Conservation (phyloP, 2,888 invertebrate species). For the Calameuta pallipes region DNA sequence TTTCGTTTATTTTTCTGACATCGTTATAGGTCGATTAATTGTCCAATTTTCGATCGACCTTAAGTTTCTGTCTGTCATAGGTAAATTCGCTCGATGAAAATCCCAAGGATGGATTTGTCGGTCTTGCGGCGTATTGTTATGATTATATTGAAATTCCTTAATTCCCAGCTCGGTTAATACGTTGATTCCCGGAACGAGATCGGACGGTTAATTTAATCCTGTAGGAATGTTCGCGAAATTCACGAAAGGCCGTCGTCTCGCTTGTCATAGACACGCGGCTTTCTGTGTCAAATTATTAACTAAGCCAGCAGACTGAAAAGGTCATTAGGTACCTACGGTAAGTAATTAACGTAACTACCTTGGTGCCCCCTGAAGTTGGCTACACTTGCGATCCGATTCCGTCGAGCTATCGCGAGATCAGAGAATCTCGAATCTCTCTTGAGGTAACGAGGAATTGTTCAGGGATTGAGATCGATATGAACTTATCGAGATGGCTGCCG, state of each 20-base stretch:
- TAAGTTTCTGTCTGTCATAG: too few relatives aligned
- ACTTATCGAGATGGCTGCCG: not conserved
- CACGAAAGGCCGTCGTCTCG: not conserved
- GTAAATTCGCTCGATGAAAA: too few relatives aligned
- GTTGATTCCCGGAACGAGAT: too few relatives aligned
- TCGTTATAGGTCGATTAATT: too few relatives aligned
- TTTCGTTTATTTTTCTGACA: too few relatives aligned
- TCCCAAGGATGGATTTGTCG: too few relatives aligned
- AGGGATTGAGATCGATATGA: not conserved
- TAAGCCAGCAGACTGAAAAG: constrained; percentile 24
- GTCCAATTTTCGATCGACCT: too few relatives aligned
- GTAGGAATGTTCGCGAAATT: not conserved
- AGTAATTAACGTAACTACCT: constrained; percentile 42
- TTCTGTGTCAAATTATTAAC: constrained; percentile 37
- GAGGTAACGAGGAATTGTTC: not conserved
- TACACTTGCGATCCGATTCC: not conserved
- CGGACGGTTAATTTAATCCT: not conserved
- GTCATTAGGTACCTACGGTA: constrained; percentile 32
- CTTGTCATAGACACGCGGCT: not conserved
- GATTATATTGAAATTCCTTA: too few relatives aligned
- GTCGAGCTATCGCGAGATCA: not conserved
- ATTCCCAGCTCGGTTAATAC: not conserved
- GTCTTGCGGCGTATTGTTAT: too few relatives aligned
- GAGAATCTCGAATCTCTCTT: not conserved
- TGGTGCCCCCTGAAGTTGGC: not conserved